A percentile compares a stretch with the other conserved stretches of the same genome.
phyloP scores from a whole-genome alignment of 2,113 vertebrate genomes.

The Neotragus moschatus region DNA sequence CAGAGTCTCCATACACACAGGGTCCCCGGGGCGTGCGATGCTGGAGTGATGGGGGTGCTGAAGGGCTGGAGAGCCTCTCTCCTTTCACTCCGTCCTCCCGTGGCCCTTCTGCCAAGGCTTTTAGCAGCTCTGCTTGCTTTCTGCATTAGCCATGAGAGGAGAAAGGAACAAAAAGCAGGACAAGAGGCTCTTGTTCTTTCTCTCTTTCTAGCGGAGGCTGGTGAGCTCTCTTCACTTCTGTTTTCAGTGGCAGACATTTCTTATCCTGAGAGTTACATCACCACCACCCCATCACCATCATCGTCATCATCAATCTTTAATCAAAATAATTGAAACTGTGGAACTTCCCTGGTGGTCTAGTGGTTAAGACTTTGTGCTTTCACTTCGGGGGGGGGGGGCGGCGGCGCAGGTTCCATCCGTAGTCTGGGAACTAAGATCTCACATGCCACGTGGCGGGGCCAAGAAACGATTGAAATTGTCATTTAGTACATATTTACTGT shows the following conservation, averaged over 20 bases:
- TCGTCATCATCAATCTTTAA: not conserved
- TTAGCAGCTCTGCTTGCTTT: not conserved
- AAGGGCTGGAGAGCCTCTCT: slow-evolving; percentile 23
- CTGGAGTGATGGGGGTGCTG: not conserved
- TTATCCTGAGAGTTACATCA: not conserved
- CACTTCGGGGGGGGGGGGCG: fast-evolving
- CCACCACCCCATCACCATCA: fast-evolving
- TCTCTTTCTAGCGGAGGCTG: slow-evolving; percentile 37
- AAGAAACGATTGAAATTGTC: not conserved
- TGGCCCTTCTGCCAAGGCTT: slow-evolving; percentile 2
- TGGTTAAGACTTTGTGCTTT: not conserved
- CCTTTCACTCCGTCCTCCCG: not conserved
- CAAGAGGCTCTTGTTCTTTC: slow-evolving; percentile 35
- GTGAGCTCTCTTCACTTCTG: slow-evolving; percentile 60
- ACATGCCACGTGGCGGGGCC: not conserved
- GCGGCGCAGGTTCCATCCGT: not conserved
- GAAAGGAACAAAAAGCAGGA: not conserved
- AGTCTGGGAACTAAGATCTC: not conserved
- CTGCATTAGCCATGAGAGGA: slow-evolving; percentile 22
- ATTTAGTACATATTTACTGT: not conserved
- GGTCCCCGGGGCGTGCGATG: not conserved
- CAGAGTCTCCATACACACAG: not conserved
- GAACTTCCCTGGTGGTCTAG: not conserved
- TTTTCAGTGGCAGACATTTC: not conserved
- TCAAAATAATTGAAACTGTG: not conserved